These are phyloP conservation scores for Sipha flava DNA, from an alignment of 1,140 invertebrate genomes.

Conservation along the genomic window DNA sequence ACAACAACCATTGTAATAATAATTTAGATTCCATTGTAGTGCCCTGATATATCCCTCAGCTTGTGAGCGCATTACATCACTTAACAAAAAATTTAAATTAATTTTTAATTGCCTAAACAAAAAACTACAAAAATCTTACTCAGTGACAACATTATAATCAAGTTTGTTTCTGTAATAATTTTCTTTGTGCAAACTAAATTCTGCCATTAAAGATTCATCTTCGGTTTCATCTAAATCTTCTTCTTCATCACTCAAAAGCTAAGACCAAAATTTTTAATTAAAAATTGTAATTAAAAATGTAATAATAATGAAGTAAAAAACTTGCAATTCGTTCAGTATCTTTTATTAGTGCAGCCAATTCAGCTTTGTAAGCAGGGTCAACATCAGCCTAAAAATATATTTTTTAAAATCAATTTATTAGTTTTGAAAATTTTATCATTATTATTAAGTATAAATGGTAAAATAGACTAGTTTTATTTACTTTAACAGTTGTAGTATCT, in stretches of 20 bases:
- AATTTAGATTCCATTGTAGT: slow-evolving; percentile 92
- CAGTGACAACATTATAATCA: slow-evolving; percentile 58
- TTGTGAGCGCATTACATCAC: slow-evolving; percentile 68
- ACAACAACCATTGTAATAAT: slow-evolving; percentile 92
- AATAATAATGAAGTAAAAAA: slow-evolving; percentile 6
- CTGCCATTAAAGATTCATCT: slow-evolving; percentile 50
- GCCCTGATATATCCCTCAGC: slow-evolving; percentile 81
- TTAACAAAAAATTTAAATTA: slow-evolving; percentile 43
- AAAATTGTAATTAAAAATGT: not conserved
- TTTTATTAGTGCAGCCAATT: slow-evolving; percentile 53
- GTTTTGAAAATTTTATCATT: no score
- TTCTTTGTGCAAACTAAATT: slow-evolving; percentile 78
- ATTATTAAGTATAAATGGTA: not conserved
- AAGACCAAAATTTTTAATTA: not conserved
- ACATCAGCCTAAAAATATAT: slow-evolving; percentile 11
- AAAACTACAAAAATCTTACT: slow-evolving; percentile 19
- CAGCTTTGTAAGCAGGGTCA: slow-evolving; percentile 38
- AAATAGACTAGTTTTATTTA: slow-evolving; percentile 26
- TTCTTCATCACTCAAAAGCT: slow-evolving; percentile 35
- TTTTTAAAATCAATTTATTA: not conserved
- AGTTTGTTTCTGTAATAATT: slow-evolving; percentile 90
- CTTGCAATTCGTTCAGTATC: slow-evolving; percentile 52
- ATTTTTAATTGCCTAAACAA: not conserved
- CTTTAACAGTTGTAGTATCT: not conserved
- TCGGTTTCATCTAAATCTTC: slow-evolving; percentile 40